Evolutionary conservation across 1,140 invertebrate genomes (phyloP).

Genomic region (Apis mellifera): DNA sequence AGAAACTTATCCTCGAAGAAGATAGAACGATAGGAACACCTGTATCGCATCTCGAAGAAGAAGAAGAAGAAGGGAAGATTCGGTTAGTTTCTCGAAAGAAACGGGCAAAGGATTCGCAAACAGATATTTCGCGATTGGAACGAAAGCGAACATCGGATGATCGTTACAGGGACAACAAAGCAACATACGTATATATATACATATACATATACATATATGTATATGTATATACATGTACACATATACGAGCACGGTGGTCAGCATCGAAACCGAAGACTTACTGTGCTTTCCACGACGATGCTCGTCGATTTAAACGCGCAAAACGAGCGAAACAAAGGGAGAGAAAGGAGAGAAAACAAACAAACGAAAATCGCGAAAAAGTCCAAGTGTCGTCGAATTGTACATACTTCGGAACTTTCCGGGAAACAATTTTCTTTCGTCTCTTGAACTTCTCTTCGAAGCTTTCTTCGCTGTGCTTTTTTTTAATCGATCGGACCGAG

Average conservation of each 20-base stretch:
- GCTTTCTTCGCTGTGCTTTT: slow-evolving; percentile 48
- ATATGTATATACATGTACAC: no score
- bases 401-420: slow-evolving; percentile 3
- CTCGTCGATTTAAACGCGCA: slow-evolving; percentile 10
- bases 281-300: neutral
- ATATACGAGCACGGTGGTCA: neutral
- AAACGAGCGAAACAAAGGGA: neutral
- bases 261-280: neutral
- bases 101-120: neutral
- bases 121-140: slow-evolving; percentile 11
- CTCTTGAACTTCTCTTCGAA: slow-evolving; percentile 42
- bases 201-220: no score
- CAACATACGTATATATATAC: neutral
- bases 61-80: neutral
- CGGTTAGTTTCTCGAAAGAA: neutral
- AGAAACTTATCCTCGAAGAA: neutral
- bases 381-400: neutral
- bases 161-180: slow-evolving; percentile 44
- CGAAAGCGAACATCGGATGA: slow-evolving; percentile 41
- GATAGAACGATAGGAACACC: neutral
- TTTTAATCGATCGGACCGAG: slow-evolving; percentile 39
- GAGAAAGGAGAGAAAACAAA: neutral
- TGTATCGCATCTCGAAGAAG: neutral
- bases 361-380: neutral
- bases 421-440: slow-evolving; percentile 29